Base-by-base conservation (phyloP, 53 echinoderm and acorn worm species). In the Henricia sp. region DNA sequence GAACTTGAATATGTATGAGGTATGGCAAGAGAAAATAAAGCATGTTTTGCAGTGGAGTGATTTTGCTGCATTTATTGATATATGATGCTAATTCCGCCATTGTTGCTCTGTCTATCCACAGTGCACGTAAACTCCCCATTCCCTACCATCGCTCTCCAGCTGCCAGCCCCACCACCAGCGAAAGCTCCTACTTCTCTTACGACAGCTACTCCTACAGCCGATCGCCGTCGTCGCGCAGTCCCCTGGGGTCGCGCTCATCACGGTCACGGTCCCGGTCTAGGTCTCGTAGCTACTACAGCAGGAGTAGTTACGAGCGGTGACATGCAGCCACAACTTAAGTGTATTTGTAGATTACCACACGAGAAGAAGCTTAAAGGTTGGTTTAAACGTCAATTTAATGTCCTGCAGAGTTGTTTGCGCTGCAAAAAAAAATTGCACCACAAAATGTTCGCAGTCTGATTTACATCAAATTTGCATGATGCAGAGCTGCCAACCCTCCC, bases 101-200 rank as follows among this genome's bases (percentile, higher is more conserved):
- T 65, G 58, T 25, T 83, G 44, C 11, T 48, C 19, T 83, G 70
- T 80, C 27, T 71, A 17, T 36, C 1, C 6, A 27, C 90, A 96
- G 96, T 77, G 96, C 96, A 25, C 84, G 96, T 39, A 96, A 96
- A 84, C 86, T 94, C 41, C 96, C 96, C 17, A 90, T 96, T 19
- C 96, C 96, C 33, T 96, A 96, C 90, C 83, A 93, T 68, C 86
- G 96, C 33, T 63, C 91, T 19, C 50, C 85, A 37, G 64, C 77
- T 20, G 53, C 64, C 39, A 84, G 84, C 67, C 84, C 89, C 43
- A 53, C 84, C 37, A 74, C 74, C 70, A 89, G 84, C 44, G 74
- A 85, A 50, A 84, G 84, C 71, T 90, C 84, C 30, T 85, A 90
- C 62, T 85, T 86, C 71, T 84, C 84, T 30, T 89, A 89, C 33